phyloP scores from a whole-genome alignment of 2,888 invertebrate genomes.

The Perizoma flavofasciatum region DNA sequence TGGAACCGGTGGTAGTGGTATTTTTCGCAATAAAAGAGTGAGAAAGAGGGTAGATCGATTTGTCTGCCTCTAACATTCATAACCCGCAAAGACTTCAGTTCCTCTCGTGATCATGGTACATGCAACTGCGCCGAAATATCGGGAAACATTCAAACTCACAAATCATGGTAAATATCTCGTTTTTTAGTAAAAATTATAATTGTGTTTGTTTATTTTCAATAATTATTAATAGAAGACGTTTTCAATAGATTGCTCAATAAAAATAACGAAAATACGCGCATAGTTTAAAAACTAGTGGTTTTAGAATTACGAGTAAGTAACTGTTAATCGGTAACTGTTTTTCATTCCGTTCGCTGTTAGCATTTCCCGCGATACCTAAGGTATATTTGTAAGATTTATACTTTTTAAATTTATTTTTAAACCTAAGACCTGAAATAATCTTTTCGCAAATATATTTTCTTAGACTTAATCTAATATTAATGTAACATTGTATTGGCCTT shows the following conservation, averaged over 20 bases:
- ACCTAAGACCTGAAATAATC: conserved; percentile 14
- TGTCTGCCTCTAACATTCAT: too few relatives aligned
- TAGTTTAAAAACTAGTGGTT: conserved; percentile 26
- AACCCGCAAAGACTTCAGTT: too few relatives aligned
- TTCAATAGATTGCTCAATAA: conserved; percentile 34
- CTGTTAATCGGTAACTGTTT: conserved; percentile 13
- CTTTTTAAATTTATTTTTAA: conserved; percentile 13
- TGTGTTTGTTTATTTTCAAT: background rate
- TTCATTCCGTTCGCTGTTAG: conserved; percentile 20
- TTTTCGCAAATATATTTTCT: conserved; percentile 15
- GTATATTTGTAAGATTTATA: conserved; percentile 27
- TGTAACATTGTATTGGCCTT: conserved; percentile 29
- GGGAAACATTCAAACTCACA: too few relatives aligned
- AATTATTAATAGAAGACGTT: conserved; percentile 10
- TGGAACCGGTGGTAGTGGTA: too few relatives aligned
- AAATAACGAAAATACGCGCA: conserved; percentile 29
- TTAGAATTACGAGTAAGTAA: background rate
- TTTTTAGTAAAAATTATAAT: too few relatives aligned
- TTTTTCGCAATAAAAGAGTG: too few relatives aligned
- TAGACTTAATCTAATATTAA: conserved; percentile 20
- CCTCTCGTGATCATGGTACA: too few relatives aligned
- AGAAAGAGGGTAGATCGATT: too few relatives aligned
- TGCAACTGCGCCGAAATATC: too few relatives aligned
- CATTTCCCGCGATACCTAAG: conserved; percentile 17
- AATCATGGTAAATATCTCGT: too few relatives aligned